Conservation (phyloP, 2,797 vertebrate genomes). For the Lepidocolaptes lacrymiger region DNA sequence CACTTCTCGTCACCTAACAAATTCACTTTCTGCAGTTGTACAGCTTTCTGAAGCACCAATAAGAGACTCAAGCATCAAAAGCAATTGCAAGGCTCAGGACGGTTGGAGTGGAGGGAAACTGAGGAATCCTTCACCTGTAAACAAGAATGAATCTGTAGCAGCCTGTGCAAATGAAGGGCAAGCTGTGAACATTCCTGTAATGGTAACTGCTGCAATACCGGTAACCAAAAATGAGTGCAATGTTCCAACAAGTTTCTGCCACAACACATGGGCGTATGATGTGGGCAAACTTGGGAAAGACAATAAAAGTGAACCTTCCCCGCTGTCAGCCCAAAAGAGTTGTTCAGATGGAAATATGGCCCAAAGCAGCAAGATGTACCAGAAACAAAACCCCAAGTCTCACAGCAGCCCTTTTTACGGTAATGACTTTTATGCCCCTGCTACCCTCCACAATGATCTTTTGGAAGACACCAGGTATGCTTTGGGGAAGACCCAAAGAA, state of each 20-base stretch:
- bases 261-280: conserved; percentile 84
- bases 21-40: conserved; percentile 62
- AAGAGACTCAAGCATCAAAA: conserved; percentile 72
- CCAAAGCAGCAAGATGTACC: conserved; percentile 69
- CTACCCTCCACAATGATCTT: not conserved
- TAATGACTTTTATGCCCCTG: not conserved
- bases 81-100: conserved; percentile 53
- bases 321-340: conserved; percentile 83
- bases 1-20: conserved; percentile 88
- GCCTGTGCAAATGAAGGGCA: conserved; percentile 81
- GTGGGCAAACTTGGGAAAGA: conserved; percentile 75
- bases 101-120: conserved; percentile 73
- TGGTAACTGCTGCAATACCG: conserved; percentile 66
- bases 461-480: conserved; percentile 60
- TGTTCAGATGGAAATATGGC: conserved; percentile 83
- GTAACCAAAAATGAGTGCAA: conserved; percentile 70
- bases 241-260: conserved; percentile 75
- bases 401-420: conserved; percentile 19
- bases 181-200: conserved; percentile 69
- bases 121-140: conserved; percentile 76
- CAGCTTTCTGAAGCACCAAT: conserved; percentile 75
- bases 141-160: conserved; percentile 77
- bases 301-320: conserved; percentile 37
- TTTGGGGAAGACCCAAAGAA: conserved; percentile 77
- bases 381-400: conserved; percentile 38